phyloP scores from a whole-genome alignment of 1,140 invertebrate genomes.

The Zaprionus ghesquierei region DNA sequence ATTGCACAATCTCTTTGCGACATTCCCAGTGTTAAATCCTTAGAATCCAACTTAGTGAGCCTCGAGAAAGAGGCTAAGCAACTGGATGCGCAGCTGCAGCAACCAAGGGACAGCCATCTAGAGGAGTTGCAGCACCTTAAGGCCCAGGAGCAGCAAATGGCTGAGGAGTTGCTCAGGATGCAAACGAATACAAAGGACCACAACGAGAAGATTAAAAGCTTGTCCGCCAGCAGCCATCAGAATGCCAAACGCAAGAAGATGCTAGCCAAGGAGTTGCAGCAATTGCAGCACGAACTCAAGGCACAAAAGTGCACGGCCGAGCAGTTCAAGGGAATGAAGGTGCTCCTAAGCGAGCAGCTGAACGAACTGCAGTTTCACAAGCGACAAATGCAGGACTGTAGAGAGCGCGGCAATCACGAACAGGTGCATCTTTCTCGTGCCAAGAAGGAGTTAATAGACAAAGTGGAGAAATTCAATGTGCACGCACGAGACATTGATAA shows the following conservation, averaged over 20 bases:
- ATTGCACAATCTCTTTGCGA: constrained; percentile 21
- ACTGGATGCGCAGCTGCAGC: constrained; percentile 20
- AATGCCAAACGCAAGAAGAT: not conserved
- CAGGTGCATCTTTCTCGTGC: constrained; percentile 62
- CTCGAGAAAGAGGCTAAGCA: constrained; percentile 12
- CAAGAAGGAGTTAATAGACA: constrained; percentile 64
- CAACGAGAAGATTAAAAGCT: not conserved
- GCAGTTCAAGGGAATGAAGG: constrained; percentile 28
- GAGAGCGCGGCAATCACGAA: constrained; percentile 47
- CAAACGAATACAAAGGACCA: not conserved
- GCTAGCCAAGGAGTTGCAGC: not conserved
- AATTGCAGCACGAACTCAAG: constrained; percentile 24
- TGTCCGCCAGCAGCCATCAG: not conserved
- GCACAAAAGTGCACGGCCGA: constrained; percentile 31
- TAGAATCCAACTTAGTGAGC: not conserved
- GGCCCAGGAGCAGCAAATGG: constrained; percentile 6
- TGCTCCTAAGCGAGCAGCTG: constrained; percentile 26
- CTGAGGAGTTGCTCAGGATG: not conserved
- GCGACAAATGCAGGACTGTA: constrained; percentile 39
- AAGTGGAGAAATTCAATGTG: constrained; percentile 55
- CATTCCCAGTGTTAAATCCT: not conserved
- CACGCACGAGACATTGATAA: constrained; percentile 38
- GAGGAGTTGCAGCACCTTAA: constrained; percentile 3
- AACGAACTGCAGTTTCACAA: constrained; percentile 45
- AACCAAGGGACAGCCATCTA: not conserved